Conservation (phyloP, 2,113 vertebrate species). For the Carettochelys insculpta region DNA sequence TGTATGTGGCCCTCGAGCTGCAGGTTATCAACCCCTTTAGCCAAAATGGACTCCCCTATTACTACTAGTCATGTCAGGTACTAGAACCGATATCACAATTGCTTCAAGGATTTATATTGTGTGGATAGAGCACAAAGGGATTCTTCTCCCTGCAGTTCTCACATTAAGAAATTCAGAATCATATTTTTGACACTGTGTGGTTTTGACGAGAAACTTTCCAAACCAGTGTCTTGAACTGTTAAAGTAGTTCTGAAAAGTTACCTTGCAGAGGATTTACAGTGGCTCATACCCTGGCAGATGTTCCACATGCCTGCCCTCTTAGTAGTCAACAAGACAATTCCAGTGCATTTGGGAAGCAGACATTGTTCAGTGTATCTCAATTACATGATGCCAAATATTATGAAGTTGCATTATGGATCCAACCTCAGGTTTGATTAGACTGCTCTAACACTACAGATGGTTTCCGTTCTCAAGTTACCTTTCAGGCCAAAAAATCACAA, state of each 20-base stretch:
- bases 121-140: background rate
- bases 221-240: background rate
- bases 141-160: background rate
- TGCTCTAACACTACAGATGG: background rate
- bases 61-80: background rate
- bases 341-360: background rate
- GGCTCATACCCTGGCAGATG: background rate
- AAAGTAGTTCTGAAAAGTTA: background rate
- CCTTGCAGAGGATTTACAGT: slow-evolving; percentile 19
- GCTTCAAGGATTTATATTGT: background rate
- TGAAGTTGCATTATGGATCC: background rate
- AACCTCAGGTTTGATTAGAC: background rate
- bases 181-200: background rate
- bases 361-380: background rate
- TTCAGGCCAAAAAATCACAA: background rate
- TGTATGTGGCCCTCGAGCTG: too few relatives aligned
- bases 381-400: background rate
- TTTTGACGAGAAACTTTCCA: background rate
- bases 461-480: slow-evolving; percentile 44
- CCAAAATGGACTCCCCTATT: background rate
- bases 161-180: fast-evolving
- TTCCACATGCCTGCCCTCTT: background rate
- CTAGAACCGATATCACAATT: background rate
- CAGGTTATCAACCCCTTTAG: too few relatives aligned
- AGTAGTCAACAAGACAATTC: background rate